Evolutionary conservation across 2,888 invertebrate species (phyloP).

Genomic region (Orchesellides sinensis): DNA sequence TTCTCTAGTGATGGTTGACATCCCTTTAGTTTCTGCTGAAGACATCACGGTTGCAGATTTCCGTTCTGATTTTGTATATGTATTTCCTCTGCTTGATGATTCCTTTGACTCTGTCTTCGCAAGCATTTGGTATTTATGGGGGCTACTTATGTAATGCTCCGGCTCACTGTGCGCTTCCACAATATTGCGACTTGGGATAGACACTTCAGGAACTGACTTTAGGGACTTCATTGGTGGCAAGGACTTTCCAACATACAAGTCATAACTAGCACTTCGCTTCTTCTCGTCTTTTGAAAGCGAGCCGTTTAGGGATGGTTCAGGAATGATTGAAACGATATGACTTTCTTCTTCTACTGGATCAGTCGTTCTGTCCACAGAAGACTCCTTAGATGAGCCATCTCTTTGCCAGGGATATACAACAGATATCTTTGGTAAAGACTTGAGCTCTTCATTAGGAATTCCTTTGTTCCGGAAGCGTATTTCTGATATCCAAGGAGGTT

Average conservation of each 20-base stretch:
- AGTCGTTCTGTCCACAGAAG: constrained; percentile 23
- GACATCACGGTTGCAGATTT: constrained; percentile 33
- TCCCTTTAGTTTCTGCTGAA: no score
- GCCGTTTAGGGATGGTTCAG: constrained; percentile 19
- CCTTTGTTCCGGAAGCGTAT: constrained; percentile 68
- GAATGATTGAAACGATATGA: constrained; percentile 65
- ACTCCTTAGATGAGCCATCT: constrained; percentile 49
- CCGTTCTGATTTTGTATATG: not conserved
- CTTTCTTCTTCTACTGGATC: constrained; percentile 29
- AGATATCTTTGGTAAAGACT: constrained; percentile 69
- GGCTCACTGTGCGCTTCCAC: constrained; percentile 58
- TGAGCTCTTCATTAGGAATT: constrained; percentile 55
- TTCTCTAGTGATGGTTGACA: not conserved
- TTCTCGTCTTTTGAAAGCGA: constrained; percentile 6
- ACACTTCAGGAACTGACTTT: constrained; percentile 64
- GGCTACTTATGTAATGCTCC: constrained; percentile 37
- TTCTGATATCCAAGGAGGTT: constrained; percentile 74
- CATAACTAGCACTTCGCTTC: constrained; percentile 18
- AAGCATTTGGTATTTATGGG: constrained; percentile 12
- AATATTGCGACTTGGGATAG: constrained; percentile 31
- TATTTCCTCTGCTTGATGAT: not conserved
- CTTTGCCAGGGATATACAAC: constrained; percentile 73
- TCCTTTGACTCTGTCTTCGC: not conserved
- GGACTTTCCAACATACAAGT: constrained; percentile 38
- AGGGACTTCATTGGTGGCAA: constrained; percentile 44